Conservation (phyloP, 2,888 invertebrate species). For the Priocnemis perturbator region DNA sequence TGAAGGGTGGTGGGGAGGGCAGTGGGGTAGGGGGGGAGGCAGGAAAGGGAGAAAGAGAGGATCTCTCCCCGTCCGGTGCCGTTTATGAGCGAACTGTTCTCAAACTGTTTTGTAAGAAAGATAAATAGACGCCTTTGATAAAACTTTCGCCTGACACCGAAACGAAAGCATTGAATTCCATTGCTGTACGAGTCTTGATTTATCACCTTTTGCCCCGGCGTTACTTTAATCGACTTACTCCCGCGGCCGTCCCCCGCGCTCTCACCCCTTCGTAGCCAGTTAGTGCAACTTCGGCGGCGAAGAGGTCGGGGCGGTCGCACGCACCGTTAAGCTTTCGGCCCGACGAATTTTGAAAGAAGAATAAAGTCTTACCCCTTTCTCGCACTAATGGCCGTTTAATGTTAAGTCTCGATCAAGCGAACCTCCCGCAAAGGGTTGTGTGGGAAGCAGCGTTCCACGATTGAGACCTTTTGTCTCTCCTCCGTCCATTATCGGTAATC, state of each 20-base stretch:
- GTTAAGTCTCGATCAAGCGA: no score
- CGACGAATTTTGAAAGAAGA: no score
- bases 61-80: slow-evolving; percentile 45
- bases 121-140: slow-evolving; percentile 57
- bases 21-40: background rate
- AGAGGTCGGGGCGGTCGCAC: no score
- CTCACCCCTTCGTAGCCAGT: background rate
- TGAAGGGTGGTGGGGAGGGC: background rate
- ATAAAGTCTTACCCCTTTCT: no score
- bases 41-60: slow-evolving; percentile 14
- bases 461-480: no score
- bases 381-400: no score
- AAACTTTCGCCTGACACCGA: slow-evolving; percentile 43
- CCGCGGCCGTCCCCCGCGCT: background rate
- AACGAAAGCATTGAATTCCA: slow-evolving; percentile 50
- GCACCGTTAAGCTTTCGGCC: no score
- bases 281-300: background rate
- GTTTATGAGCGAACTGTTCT: slow-evolving; percentile 59
- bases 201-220: slow-evolving; percentile 33
- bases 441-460: no score
- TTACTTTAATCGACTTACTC: slow-evolving; percentile 15
- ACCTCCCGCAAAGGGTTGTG: no score
- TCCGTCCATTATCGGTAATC: no score
- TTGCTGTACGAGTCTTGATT: slow-evolving; percentile 50
- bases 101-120: slow-evolving; percentile 60